These are phyloP conservation scores for Hyperopisus bebe DNA, from an alignment of 2,113 vertebrate genomes.

Conservation along the genomic window DNA sequence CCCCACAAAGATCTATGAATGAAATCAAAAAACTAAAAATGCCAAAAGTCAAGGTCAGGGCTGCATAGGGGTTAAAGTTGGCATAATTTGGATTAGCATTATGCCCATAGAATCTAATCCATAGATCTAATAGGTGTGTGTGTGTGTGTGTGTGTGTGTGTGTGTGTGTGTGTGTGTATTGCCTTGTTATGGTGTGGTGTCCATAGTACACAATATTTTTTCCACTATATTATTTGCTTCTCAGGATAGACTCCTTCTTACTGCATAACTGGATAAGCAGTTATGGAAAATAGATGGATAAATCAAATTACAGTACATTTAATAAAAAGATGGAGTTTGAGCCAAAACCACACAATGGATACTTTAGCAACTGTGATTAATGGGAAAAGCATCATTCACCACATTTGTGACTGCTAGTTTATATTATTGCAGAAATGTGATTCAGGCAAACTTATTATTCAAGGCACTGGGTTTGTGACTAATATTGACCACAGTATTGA, in stretches of 20 bases:
- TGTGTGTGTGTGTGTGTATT: background rate
- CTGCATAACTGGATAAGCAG: background rate
- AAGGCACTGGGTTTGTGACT: background rate
- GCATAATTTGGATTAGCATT: too few relatives aligned
- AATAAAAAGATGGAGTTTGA: background rate
- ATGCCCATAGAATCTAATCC: too few relatives aligned
- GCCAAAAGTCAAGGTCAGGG: too few relatives aligned
- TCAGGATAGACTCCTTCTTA: background rate
- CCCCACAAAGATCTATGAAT: too few relatives aligned
- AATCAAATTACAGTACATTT: background rate
- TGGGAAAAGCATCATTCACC: background rate
- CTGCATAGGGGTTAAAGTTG: too few relatives aligned
- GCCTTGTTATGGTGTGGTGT: background rate
- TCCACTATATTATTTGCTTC: background rate
- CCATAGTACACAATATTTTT: background rate
- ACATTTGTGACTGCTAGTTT: background rate
- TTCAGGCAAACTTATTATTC: background rate
- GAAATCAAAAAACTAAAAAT: too few relatives aligned
- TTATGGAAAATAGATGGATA: background rate
- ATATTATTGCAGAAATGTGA: background rate
- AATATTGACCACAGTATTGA: background rate
- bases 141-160: background rate
- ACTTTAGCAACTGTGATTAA: background rate
- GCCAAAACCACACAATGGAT: background rate
- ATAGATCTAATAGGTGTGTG: too few relatives aligned